Percentiles rank a stretch among this genome's conserved stretches.
phyloP scores from a whole-genome alignment of 2,797 vertebrate species.

The Hypotaenidia okinawae region DNA sequence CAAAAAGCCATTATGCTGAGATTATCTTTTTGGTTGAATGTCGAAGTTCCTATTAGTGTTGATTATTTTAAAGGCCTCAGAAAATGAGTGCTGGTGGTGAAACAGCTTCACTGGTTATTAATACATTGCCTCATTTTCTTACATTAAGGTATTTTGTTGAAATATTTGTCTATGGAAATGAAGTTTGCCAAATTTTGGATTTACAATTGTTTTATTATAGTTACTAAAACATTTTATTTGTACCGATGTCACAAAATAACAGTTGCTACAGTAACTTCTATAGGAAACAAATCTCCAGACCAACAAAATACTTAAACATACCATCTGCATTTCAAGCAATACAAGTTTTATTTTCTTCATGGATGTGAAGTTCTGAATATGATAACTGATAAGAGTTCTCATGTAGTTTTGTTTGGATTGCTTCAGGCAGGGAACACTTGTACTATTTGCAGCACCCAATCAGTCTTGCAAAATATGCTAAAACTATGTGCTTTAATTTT shows the following conservation, averaged over 20 bases:
- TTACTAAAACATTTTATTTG: neutral
- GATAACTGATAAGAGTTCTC: neutral
- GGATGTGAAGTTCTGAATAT: accelerated
- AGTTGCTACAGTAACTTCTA: neutral
- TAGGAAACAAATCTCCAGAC: neutral
- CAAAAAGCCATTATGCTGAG: neutral
- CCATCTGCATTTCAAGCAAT: neutral
- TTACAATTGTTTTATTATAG: neutral
- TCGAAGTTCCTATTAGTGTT: neutral
- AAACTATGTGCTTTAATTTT: neutral
- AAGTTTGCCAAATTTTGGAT: neutral
- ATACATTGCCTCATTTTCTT: neutral
- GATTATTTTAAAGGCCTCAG: neutral
- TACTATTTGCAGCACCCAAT: neutral
- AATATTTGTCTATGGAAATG: neutral
- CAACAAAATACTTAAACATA: neutral
- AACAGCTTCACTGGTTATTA: neutral
- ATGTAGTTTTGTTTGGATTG: neutral
- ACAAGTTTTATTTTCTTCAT: neutral
- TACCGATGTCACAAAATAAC: neutral
- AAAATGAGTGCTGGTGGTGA: neutral
- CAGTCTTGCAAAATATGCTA: neutral
- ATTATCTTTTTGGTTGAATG: neutral
- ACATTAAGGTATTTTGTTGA: neutral
- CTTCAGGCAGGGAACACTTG: neutral